phyloP scores from a whole-genome alignment of 1,140 invertebrate genomes.

The Bombus cullumanus region DNA sequence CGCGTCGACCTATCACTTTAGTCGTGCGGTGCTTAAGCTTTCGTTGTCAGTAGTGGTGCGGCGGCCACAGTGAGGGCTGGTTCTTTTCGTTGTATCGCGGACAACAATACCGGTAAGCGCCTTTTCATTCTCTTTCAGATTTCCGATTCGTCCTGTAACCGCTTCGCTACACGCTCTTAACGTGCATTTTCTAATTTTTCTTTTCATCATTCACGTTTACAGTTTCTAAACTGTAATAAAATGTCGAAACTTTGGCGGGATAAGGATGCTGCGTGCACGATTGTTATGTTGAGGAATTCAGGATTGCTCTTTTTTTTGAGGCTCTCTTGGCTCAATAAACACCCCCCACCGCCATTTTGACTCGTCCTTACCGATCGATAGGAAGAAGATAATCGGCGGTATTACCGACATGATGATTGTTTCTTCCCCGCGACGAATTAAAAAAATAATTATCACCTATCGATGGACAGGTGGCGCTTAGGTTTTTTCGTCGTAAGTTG shows the following conservation, averaged over 20 bases:
- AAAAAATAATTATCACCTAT: constrained; percentile 34
- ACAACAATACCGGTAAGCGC: constrained; percentile 36
- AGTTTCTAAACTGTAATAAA: background rate
- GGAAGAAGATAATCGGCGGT: constrained; percentile 37
- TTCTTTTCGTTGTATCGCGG: background rate
- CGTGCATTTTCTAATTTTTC: background rate
- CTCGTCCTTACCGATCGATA: constrained; percentile 54
- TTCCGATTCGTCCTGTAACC: background rate
- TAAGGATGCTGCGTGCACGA: constrained; percentile 12
- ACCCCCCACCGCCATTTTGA: constrained; percentile 48
- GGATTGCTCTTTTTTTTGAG: constrained; percentile 20
- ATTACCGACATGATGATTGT: constrained; percentile 44
- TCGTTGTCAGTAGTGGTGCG: constrained; percentile 39
- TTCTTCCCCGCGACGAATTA: constrained; percentile 17
- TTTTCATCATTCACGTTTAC: background rate
- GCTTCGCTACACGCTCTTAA: background rate
- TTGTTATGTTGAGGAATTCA: constrained; percentile 15
- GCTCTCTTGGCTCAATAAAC: constrained; percentile 35
- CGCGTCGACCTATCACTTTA: constrained; percentile 16
- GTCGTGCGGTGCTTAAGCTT: constrained; percentile 17
- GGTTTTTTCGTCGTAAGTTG: background rate
- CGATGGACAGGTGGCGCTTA: constrained; percentile 42
- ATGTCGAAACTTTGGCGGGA: background rate
- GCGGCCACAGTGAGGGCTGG: constrained; percentile 27
- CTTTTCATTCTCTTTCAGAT: background rate